A percentile compares a stretch with the other conserved stretches of the same genome.
phyloP scores from a whole-genome alignment of 2,888 invertebrate genomes.

The Euphydryas editha region DNA sequence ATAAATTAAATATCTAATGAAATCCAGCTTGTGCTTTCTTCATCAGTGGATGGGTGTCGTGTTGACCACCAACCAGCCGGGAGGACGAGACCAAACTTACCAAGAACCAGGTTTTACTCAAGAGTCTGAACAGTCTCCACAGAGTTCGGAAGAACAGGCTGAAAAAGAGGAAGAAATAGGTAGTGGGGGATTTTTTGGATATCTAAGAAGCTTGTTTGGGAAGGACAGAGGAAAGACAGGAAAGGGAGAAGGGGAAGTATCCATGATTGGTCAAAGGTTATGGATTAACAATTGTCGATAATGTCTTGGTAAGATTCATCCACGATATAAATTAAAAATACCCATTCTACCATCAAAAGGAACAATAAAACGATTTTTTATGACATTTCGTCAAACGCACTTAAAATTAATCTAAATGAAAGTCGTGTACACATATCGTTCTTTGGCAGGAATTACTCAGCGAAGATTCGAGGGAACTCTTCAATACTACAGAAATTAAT shows the following conservation, averaged over 20 bases:
- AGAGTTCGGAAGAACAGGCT: constrained; percentile 31
- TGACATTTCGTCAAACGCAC: constrained; percentile 75
- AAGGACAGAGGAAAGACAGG: constrained; percentile 52
- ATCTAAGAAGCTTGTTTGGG: constrained; percentile 63
- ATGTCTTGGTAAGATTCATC: constrained; percentile 36
- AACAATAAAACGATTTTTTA: constrained; percentile 16
- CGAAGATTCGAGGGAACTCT: constrained; percentile 54
- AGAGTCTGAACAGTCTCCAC: constrained; percentile 4
- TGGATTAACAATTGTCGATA: constrained; percentile 18
- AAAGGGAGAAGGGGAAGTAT: constrained; percentile 53
- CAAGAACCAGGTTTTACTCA: constrained; percentile 20
- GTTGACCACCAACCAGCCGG: constrained; percentile 45
- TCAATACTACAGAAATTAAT: constrained; percentile 45
- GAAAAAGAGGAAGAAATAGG: constrained; percentile 48
- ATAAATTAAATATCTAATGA: constrained; percentile 74
- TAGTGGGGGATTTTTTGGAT: constrained; percentile 55
- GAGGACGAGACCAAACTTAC: constrained; percentile 26
- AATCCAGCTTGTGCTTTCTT: constrained; percentile 80
- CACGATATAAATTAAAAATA: constrained; percentile 4
- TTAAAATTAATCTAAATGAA: constrained; percentile 43
- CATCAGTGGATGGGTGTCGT: constrained; percentile 71
- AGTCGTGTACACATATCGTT: constrained; percentile 53
- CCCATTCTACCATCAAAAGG: background rate
- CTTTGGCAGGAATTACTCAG: constrained; percentile 68
- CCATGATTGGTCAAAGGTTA: constrained; percentile 48